Evolutionary conservation across 2,888 invertebrate genomes (phyloP).

Genomic region (Sphaeridia pumilis): DNA sequence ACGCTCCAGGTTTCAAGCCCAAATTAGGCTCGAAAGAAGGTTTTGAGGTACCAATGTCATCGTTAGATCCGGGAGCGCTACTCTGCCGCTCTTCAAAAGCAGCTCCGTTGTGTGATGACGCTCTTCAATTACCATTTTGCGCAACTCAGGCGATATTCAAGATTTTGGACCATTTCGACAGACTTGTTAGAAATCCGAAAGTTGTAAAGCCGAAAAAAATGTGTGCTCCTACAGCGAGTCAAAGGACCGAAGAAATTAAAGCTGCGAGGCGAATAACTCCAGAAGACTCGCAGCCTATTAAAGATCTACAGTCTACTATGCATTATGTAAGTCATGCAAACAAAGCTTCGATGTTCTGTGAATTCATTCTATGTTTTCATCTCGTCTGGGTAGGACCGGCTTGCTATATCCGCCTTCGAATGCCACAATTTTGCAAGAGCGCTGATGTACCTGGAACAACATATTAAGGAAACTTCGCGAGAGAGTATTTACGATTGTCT

Average conservation of each 20-base stretch:
- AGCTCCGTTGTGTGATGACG: too few relatives aligned
- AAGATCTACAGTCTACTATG: background rate
- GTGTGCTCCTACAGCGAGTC: background rate
- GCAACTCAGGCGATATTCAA: constrained; percentile 16
- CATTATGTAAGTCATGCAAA: constrained; percentile 6
- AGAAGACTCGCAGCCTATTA: constrained; percentile 3
- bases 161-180: constrained; percentile 10
- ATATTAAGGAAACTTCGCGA: constrained; percentile 35
- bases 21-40: too few relatives aligned
- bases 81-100: background rate
- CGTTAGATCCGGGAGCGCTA: background rate
- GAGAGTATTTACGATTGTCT: background rate
- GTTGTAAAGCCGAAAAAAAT: background rate
- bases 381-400: constrained; percentile 37
- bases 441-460: constrained; percentile 42
- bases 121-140: background rate
- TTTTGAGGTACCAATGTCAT: background rate
- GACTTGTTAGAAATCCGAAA: constrained; percentile 8
- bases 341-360: too few relatives aligned
- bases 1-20: background rate
- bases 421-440: constrained; percentile 42
- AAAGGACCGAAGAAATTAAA: background rate
- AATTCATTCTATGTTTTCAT: too few relatives aligned
- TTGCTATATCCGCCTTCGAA: constrained; percentile 41
- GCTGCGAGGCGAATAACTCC: background rate